Evolutionary conservation across 2,888 invertebrate genomes (phyloP), one percentile per base, ranked within the genome.

Genomic region (Bombylius discolor): DNA sequence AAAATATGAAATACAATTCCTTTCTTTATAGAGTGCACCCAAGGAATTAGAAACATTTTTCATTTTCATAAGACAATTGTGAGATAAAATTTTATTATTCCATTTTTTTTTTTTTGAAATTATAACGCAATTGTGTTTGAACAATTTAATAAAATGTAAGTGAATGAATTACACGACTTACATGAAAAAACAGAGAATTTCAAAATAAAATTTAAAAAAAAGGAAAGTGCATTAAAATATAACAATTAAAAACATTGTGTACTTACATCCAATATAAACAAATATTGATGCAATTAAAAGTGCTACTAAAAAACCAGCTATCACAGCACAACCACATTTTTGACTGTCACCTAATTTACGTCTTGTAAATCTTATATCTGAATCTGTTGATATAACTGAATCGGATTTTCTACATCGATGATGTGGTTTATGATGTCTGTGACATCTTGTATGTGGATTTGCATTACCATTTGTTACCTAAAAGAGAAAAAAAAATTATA

Each of bases 291-390:
- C 83, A 59, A 85, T 78, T 48, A 93, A 79, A 39, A 90, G 79
- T 61, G 91, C 82, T 60, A 91, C 80, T 52, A 93, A 80, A 67
- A 92, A 84, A 23, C 87, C 86, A 42, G 91, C 88, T 58, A 91
- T 80, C 57, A 92, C 85, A 65, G 87, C 91, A 73, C 92, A 91
- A 66, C 91, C 91, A 65, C 90, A 89, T 67, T 87, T 84, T 71
- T 89, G 88, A 63, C 89, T 87, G 55, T 89, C 84, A 62, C 88
- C 87, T 63, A 90, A 78, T 75, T 90, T 91, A 66, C 87, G 82
- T 54, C 89, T 80, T 14, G 91, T 91, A 74, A 92, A 92, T 63
- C 90, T 80, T 70, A 92, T 91, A 74, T 92, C 90, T 65, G 90
- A 91, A 78, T 89, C 89, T 62, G 89, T 87, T 1, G 90, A 89